Percentiles rank a stretch among this genome's conserved stretches.
These are phyloP conservation scores for Ficedula albicollis DNA, from an alignment of 2,797 vertebrate genomes.

Conservation along the genomic window DNA sequence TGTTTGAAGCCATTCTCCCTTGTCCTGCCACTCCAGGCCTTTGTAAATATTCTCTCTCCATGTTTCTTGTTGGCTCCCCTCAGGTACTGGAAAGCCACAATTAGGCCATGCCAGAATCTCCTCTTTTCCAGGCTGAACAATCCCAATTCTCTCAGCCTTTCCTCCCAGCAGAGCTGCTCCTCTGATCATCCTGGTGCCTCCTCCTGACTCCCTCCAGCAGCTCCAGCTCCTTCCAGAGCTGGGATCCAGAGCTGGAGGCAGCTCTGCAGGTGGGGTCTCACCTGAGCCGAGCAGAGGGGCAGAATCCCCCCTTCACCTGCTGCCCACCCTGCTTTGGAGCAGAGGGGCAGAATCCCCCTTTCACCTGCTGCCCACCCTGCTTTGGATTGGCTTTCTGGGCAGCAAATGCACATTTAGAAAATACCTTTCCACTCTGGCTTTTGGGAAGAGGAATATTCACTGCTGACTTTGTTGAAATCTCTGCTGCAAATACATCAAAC, in stretches of 20 bases:
- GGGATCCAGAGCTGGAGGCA: too few relatives aligned
- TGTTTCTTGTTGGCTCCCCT: neutral
- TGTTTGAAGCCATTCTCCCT: fast-evolving
- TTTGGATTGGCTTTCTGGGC: neutral
- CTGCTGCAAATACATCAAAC: neutral
- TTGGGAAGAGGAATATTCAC: neutral
- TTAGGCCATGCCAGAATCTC: too few relatives aligned
- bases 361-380: neutral
- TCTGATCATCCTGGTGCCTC: neutral
- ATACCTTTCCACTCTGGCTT: neutral
- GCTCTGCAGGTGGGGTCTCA: neutral
- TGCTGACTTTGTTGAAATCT: neutral
- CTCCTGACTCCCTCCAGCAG: neutral
- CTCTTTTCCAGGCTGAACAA: neutral
- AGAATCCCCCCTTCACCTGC: neutral
- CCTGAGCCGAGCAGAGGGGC: neutral
- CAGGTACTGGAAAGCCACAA: neutral
- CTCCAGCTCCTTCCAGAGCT: neutral
- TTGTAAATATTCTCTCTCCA: neutral
- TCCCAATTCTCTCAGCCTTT: neutral
- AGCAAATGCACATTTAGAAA: neutral
- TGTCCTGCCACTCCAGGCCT: neutral
- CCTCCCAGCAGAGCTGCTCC: neutral
- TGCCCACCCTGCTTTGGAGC: neutral
- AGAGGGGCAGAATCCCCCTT: neutral